Evolutionary conservation across 2,797 vertebrate species (phyloP).

Genomic region (Heteromormyrus szaboi): DNA sequence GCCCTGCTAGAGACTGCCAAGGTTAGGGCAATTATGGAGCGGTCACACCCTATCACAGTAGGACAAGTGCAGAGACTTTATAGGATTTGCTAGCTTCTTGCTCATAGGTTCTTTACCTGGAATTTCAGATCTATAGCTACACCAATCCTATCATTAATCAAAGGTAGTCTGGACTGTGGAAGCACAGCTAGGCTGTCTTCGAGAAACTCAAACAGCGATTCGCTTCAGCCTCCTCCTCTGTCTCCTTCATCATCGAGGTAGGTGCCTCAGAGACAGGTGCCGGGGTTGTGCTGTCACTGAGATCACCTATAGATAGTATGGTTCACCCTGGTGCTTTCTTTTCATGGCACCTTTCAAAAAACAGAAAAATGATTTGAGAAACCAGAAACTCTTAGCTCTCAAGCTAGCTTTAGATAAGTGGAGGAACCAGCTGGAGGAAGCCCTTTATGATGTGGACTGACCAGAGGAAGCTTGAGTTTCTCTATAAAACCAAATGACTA

Average conservation of each 20-base stretch:
- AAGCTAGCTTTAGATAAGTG: neutral
- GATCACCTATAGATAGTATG: neutral
- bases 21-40: neutral
- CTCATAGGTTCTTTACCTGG: neutral
- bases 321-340: neutral
- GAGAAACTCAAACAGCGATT: neutral
- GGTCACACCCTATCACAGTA: neutral
- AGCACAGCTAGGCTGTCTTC: neutral
- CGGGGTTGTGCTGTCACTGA: neutral
- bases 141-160: neutral
- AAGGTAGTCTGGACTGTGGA: neutral
- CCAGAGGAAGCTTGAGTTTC: neutral
- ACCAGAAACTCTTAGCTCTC: neutral
- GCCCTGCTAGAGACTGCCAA: neutral
- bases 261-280: neutral
- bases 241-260: neutral
- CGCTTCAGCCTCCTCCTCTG: neutral
- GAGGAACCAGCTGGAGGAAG: neutral
- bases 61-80: neutral
- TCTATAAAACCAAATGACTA: neutral
- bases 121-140: neutral
- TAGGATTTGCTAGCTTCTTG: neutral
- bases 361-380: neutral
- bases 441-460: neutral
- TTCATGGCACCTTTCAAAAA: neutral